Base-by-base conservation (phyloP, 1,140 invertebrate genomes). In the Probaryconus sp. region DNA sequence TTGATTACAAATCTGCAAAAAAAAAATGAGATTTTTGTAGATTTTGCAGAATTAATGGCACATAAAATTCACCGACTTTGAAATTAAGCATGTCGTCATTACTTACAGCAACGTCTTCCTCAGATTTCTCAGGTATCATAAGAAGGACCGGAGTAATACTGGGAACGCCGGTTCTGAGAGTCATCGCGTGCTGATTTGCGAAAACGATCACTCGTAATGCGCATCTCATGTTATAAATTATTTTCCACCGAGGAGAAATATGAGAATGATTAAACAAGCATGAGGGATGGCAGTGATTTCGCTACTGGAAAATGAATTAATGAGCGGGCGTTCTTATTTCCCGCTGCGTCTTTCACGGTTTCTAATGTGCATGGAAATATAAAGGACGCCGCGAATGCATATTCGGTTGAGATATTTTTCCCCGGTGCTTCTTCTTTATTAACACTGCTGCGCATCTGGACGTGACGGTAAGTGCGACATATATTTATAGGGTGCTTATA, bases 401-500 rank as follows among this genome's bases (percentile, higher is more conserved):
- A 40, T 40, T 7, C 24, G 17, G n/a, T 30, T 30, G 31, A 45
- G 47, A 28, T 45, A 72, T 64, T 64, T 58, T 64, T 56, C 53
- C 45, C 47, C 58, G 42, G 50, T 63, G 43, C 50, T 72, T 53
- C 24, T 60, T 65, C 53, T 61, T 55, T 67, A 61, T 60, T 55
- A 61, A 73, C 61, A 72, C 50, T 64, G n/a, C 21, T 56, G 70
- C 63, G 56, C 55, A 67, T 63, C 61, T 73, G 70, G 9, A 55
- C 48, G 56, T 67, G 61, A 67, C 48, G 40, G 18, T 67, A 63
- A 63, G 63, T 73, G 70, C 55, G 55, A 67, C 63, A 67, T 33
- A 42, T 67, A 73, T 63, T 67, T 67, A 56, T 61, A 67, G 37
- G 60, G 56, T 67, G 61, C 61, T 67, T 67, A 67, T 67, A 30